Percentiles rank a stretch among this genome's conserved stretches.
phyloP scores from a whole-genome alignment of 2,888 invertebrate genomes.

The Nomada hirtipes region DNA sequence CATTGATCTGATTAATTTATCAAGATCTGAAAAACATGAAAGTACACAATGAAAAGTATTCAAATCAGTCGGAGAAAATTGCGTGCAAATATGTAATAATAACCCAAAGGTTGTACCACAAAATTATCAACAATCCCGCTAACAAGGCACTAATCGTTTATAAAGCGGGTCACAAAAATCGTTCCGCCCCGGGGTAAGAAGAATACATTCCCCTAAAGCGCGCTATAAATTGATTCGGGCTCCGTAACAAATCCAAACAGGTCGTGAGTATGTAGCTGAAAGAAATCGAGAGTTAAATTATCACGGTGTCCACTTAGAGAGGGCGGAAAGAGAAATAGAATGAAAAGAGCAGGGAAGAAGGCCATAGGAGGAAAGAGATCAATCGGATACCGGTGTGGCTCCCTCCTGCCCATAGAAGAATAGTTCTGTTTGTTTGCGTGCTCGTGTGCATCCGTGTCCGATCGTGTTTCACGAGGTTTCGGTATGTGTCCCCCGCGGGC shows the following conservation, averaged over 20 bases:
- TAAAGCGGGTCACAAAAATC: background rate
- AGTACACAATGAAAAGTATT: too few species aligned
- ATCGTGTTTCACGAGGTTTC: slow-evolving; percentile 82
- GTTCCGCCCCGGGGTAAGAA: background rate
- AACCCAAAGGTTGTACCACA: too few species aligned
- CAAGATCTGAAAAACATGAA: too few species aligned
- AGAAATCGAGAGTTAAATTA: slow-evolving; percentile 73
- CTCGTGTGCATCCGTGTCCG: slow-evolving; percentile 82
- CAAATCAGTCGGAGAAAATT: too few species aligned
- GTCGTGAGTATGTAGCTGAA: slow-evolving; percentile 38
- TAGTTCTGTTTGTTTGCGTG: slow-evolving; percentile 81
- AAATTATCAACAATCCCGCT: too few species aligned
- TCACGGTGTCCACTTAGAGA: slow-evolving; percentile 66
- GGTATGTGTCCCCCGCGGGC: slow-evolving; percentile 77
- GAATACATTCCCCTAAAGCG: background rate
- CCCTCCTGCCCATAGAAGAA: slow-evolving; percentile 59
- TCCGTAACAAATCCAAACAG: slow-evolving; percentile 32
- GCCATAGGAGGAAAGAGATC: slow-evolving; percentile 62
- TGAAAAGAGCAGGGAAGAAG: slow-evolving; percentile 34
- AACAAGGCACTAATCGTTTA: too few species aligned
- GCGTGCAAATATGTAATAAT: too few species aligned
- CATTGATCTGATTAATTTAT: too few species aligned
- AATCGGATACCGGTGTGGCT: slow-evolving; percentile 68
- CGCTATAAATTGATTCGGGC: slow-evolving; percentile 17
- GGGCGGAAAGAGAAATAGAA: slow-evolving; percentile 53